Evolutionary conservation across 2,888 invertebrate species (phyloP).

Genomic region (Spatulosminthurus flaviceps): DNA sequence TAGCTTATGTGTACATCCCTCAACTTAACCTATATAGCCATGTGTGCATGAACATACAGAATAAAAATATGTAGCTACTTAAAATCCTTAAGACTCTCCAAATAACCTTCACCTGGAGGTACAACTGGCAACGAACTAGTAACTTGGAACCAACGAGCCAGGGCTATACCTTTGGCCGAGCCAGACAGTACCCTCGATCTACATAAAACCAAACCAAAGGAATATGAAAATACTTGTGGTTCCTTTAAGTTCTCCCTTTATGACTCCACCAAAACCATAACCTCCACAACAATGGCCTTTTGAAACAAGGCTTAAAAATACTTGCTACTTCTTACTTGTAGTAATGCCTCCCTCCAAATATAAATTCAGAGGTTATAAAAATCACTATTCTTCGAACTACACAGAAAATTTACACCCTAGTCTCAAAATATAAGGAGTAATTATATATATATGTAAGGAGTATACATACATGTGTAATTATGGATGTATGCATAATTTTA

Average conservation of each 20-base stretch:
- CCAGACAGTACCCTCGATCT: not conserved
- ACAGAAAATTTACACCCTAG: no score
- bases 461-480: no score
- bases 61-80: no score
- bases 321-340: not conserved
- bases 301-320: constrained; percentile 1
- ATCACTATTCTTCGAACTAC: no score
- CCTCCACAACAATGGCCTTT: not conserved
- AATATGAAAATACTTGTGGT: constrained; percentile 18
- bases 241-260: constrained; percentile 6
- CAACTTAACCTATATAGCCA: no score
- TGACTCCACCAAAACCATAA: constrained; percentile 7
- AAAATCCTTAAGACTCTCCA: not conserved
- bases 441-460: no score
- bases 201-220: not conserved
- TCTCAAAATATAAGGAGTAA: no score
- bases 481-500: no score
- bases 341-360: not conserved
- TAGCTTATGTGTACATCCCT: not conserved
- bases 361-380: no score
- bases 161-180: not conserved
- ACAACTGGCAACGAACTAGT: not conserved
- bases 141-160: not conserved
- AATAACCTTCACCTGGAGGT: constrained; percentile 14
- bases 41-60: no score